Evolutionary conservation across 2,113 vertebrate species (phyloP), one percentile per base, ranked within the genome.

Genomic region (Tretioscincus oriximinensis): DNA sequence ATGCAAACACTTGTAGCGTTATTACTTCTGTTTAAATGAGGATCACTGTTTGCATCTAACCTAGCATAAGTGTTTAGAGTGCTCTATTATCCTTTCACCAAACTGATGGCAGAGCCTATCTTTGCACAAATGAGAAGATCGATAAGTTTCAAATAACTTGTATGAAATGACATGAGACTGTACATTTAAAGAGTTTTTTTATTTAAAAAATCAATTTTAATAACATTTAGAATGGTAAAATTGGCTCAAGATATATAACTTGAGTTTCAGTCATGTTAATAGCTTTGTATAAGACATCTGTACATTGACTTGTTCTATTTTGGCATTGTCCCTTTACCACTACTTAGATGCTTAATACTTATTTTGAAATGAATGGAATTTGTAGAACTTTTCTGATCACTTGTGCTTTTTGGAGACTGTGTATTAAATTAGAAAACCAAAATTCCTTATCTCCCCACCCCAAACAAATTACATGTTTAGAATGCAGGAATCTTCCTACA

Each of bases 81-180:
- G 91, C 87, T 92, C 90, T 91, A 95, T 96, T 96, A 95, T 95
- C 90, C 86, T 95, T 95, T 94, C 93, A 95, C 90, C 88, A 89
- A 92, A 80, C 88, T 93, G 93, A 94, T 94, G 92, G 82, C 86
- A 89, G 91, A 93, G 81, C 87, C 88, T 87, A 72, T 84, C 88
- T 90, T 93, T 86, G 89, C 86, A 85, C 90, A 93, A 90, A 95
- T 95, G 94, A 93, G 87, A 85, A 91, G 93, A 95, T 96, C 94
- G 92, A 95, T 96, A 94, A 90, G 85, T 95, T 93, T 95, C 89
- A 94, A 91, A 94, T 93, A 92, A 95, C 93, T 93, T 90, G 78
- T 86, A 91, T 90, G 90, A 92, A 95, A 93, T 91, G 86, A 87
- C 90, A 91, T 91, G 64, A 85, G 87, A 93, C 90, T 88, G 82